Conservation (phyloP, 2,797 vertebrate genomes). For the Phrynocephalus guinanensis region DNA sequence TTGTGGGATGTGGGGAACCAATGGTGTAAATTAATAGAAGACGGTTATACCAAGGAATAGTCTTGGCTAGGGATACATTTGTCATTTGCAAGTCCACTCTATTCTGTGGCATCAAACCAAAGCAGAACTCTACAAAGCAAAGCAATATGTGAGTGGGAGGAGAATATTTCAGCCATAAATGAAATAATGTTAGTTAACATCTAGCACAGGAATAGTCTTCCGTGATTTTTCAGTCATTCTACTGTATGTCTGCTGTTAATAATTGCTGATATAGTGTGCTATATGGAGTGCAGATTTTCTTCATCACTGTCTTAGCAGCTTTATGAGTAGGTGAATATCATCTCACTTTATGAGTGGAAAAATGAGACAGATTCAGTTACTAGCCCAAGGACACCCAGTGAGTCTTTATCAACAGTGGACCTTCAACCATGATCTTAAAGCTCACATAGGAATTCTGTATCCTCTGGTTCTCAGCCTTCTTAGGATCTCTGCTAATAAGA, state of each 20-base stretch:
- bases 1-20: neutral
- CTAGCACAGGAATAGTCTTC: constrained; percentile 1
- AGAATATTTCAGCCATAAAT: neutral
- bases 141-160: neutral
- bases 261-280: neutral
- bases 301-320: neutral
- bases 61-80: neutral
- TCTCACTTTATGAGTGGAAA: neutral
- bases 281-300: neutral
- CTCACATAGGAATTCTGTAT: neutral
- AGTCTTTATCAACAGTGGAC: neutral
- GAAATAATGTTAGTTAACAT: neutral
- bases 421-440: neutral
- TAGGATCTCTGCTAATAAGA: neutral
- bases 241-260: neutral
- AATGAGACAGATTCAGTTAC: neutral
- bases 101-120: neutral
- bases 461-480: neutral
- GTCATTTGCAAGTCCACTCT: neutral
- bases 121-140: neutral
- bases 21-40: neutral
- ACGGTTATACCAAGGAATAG: neutral
- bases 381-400: neutral
- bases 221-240: neutral
- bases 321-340: neutral